A percentile compares a stretch with the other conserved stretches of the same genome.
Evolutionary conservation across 2,888 invertebrate species (phyloP).

Genomic region (Drosophila anomelani): DNA sequence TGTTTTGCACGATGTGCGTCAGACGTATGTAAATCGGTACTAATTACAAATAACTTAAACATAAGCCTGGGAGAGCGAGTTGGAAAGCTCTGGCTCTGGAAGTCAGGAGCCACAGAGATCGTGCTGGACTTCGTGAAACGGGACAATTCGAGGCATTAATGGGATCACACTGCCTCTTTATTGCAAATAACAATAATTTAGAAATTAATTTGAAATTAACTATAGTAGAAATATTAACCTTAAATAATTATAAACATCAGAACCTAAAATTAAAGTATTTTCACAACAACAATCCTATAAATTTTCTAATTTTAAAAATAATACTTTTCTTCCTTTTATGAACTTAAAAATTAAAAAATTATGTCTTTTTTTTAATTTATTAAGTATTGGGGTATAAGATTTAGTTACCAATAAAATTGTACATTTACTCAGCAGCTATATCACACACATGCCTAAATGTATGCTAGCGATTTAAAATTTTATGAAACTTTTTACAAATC

Average conservation of each 20-base stretch:
- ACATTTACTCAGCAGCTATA: neutral
- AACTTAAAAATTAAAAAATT: no score
- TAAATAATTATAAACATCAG: neutral
- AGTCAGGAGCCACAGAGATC: neutral
- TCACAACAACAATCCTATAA: no score
- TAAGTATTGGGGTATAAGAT: neutral
- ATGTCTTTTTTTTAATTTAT: no score
- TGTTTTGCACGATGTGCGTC: neutral
- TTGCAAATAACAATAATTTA: no score
- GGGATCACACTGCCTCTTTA: neutral
- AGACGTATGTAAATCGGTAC: neutral
- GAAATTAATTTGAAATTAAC: no score
- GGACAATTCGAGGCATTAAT: neutral
- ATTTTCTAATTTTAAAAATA: neutral
- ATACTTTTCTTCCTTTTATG: no score
- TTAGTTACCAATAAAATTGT: neutral
- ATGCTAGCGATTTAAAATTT: neutral
- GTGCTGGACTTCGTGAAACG: neutral
- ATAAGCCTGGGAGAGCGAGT: neutral
- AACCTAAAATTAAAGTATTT: no score
- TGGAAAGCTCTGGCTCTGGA: neutral
- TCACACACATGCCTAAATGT: neutral
- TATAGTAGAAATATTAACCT: neutral
- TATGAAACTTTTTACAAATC: neutral
- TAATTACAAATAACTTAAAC: neutral